Base-by-base conservation (phyloP, 2,888 invertebrate species). In the Cantharis rufa region DNA sequence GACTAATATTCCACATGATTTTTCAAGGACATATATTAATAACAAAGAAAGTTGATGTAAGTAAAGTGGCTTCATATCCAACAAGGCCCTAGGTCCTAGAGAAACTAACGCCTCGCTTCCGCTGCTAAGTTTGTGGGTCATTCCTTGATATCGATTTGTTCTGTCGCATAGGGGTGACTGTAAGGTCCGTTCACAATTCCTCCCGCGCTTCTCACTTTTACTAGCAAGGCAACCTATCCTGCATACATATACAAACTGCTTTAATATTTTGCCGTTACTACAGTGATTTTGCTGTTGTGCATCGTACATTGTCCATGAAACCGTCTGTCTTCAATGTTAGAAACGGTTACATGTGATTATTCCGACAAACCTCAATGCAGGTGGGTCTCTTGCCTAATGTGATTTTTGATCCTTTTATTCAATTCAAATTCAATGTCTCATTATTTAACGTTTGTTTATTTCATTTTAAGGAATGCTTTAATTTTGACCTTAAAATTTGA, bases 31-130 rank as follows among this genome's bases (percentile, higher is more conserved):
- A 86, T 85, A 86, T 84, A 85, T 83, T 83, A 83, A 84, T 85
- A 86, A 86, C 85, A 86, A 86, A 86, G 85, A 86, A 85, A 87
- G 87, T 88, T 86, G 86, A 87, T 87, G 88, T 88, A 86, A 88
- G 88, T 88, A 86, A 79, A 81, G 79, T 79, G 81, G 75, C 81
- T 82, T 78, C 82, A 81, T 73, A 69, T 76, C 73, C 74, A 74
- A 79, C 74, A 75, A 79, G 77, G 74, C 69, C 62, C 32, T 75
- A 74, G 74, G 64, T 76, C 79, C 72, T 75, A 77, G 71, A 69
- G 79, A 74, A 77, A 80, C 75, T 76, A 77, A 74, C 77, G 73
- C 76, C 74, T 80, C 77, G 74, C 71, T 81, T 80, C 79, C 80
- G 80, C 80, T 80, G 83, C 82, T 82, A 80, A 85, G 80, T 84